Evolutionary conservation across 2,113 vertebrate genomes (phyloP), one percentile per base, ranked within the genome.

Genomic region (Neodon shergylaensis): DNA sequence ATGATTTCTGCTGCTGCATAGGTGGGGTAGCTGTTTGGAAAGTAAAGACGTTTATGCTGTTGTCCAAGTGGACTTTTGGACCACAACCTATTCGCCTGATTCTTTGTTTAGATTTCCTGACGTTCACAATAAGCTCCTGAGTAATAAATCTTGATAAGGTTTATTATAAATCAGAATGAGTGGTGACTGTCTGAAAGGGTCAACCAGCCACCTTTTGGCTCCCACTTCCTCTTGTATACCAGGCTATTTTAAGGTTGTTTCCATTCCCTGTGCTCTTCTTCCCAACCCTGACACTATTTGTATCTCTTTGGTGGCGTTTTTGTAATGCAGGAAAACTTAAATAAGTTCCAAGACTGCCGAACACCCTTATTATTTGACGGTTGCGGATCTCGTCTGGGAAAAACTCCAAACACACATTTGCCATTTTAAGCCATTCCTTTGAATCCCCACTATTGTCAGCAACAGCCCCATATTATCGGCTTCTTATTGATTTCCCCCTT

Each of bases 371-470:
- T 98, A 97, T 96, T 95, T 97, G 95, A 93, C 94, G 96, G 97
- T 72, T 96, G 81, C 92, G 88, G 88, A 85, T 95, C 87, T 96
- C 65, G 92, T 96, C 95, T 97, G 96, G 97, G 97, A 96, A 97
- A 94, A 96, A 96, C 85, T 97, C 97, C 95, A 98, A 97, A 97
- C 92, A 94, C 78, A 94, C 87, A 97, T 96, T 97, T 96, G 95
- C 97, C 96, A 96, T 97, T 98, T 97, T 96, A 97, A 97, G 96
- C 93, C 90, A 86, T 94, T 93, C 92, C 85, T 97, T 97, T 97
- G 94, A 97, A 97, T 97, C 96, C 93, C 95, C 73, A 93, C 36
- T 81, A 92, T 96, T 94, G 92, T 97, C 92, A 97, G 86, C 88
- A 86, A 88, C 58, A 93, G 94, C 76, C 54, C 68, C 88, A 42